Evolutionary conservation across 2,888 invertebrate species (phyloP), one percentile per base, ranked within the genome.

Genomic region (Drosophila antonietae): DNA sequence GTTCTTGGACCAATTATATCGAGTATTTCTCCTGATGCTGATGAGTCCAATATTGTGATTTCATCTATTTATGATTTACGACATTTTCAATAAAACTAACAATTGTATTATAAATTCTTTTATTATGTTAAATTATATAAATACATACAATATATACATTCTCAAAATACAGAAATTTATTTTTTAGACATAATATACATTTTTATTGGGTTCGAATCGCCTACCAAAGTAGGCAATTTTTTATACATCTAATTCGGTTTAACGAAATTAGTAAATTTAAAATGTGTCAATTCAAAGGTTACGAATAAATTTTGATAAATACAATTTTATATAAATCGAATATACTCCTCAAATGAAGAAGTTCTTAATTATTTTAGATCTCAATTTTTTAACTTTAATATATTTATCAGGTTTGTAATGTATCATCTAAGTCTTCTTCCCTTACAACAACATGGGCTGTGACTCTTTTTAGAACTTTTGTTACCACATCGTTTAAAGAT

Each of bases 401-500:
- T 51, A 73, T 43, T 61, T 49, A 68, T 97, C 96, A 97, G 93
- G 96, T 96, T 93, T 97, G 94, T 91, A 98, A 94, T 64, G 98
- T 98, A 92, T 97, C 97, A 93, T 98, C 98, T 75, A 98, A 95
- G 92, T 98, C 97, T 91, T 98, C 98, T 92, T 97, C 97, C 92
- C 97, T 97, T 79, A 96, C 96, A 91, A 97, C 96, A 20, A 96
- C 94, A 90, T 96, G 96, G 43, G 95, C 94, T 18, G 95, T 94
- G 43, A 82, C 85, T 93, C 97, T 97, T 73, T 96, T 95, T 90
- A 98, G 93, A 73, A 97, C 97, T 94, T 98, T 98, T 90, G 95
- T 95, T 80, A 97, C 96, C 70, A 98, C 98, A 93, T 98, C 98
- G 71, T 94, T 95, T 75, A 99, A 94, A 3, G 98, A 96, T 92